Evolutionary conservation across 2,888 invertebrate genomes (phyloP).

Genomic region (Toxonevra muliebris): DNA sequence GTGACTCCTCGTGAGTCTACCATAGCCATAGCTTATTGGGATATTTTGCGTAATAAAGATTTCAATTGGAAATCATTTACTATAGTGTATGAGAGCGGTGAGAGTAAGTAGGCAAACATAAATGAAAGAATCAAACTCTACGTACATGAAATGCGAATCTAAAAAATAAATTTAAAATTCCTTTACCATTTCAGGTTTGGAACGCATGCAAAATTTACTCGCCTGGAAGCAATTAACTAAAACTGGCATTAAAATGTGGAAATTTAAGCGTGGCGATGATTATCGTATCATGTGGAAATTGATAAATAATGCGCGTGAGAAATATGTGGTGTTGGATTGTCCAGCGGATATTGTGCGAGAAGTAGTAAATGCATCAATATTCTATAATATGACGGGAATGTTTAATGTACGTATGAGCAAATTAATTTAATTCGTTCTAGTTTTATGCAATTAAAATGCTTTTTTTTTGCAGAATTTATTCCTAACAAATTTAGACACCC

Average conservation of each 20-base stretch:
- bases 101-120: conserved; percentile 66
- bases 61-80: conserved; percentile 84
- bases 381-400: conserved; percentile 60
- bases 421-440: neutral
- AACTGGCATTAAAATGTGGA: conserved; percentile 74
- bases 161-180: neutral
- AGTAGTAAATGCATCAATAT: conserved; percentile 68
- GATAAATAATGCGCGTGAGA: conserved; percentile 75
- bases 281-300: conserved; percentile 61
- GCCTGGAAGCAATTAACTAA: conserved; percentile 74
- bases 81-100: conserved; percentile 83
- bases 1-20: conserved; percentile 76
- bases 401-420: conserved; percentile 56
- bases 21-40: conserved; percentile 76
- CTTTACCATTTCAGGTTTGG: conserved; percentile 60
- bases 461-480: conserved; percentile 57
- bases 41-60: conserved; percentile 70
- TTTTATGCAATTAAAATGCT: neutral
- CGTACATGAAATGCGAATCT: neutral
- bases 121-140: neutral
- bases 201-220: conserved; percentile 80
- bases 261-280: conserved; percentile 67
- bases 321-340: conserved; percentile 81
- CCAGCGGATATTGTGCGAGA: conserved; percentile 72
- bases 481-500: conserved; percentile 66